Base-by-base conservation (phyloP, 2,797 vertebrate species). In the Thunnus albacares region DNA sequence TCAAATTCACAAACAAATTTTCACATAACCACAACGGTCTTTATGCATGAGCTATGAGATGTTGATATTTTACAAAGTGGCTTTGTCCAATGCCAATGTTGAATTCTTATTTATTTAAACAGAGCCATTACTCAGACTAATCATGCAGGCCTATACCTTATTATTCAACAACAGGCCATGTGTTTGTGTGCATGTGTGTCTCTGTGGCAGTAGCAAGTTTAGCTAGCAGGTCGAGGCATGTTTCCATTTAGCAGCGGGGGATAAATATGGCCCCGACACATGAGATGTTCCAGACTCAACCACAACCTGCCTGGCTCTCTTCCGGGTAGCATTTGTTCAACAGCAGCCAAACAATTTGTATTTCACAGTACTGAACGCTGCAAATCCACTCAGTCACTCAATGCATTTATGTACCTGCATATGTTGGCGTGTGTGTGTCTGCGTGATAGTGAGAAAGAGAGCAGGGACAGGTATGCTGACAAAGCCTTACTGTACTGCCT, bases 221-320 rank as follows among this genome's bases (percentile, higher is more conserved):
- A 72, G 64, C 66, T 66, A 68, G 83, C 91, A 94, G 80, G 93
- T 91, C 63, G 22, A 64, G 82, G 84, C 93, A 93, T 87, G 93
- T 89, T 93, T 88, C 84, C 87, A 86, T 92, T 89, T 89, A 91
- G 86, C 79, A 84, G 79, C 70, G 35, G 59, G 87, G 85, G 88
- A 93, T 92, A 93, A 94, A 94, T 92, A 90, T 68, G 84, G 82
- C 81, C 83, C 80, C 86, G 90, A 94, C 93, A 94, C 79, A 92
- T 87, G 91, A 93, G 90, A 91, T 89, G 92, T 88, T 89, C 87
- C 91, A 94, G 89, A 91, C 85, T 89, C 80, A 57, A 91, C 92
- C 90, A 56, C 84, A 91, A 90, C 85, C 87, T 93, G 87, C 56
- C 86, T 93, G 90, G 88, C 88, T 81, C 82, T 62, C 58, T 59